Evolutionary conservation across 2,888 invertebrate species (phyloP), one percentile per base, ranked within the genome.

Genomic region (Andrena dorsata): DNA sequence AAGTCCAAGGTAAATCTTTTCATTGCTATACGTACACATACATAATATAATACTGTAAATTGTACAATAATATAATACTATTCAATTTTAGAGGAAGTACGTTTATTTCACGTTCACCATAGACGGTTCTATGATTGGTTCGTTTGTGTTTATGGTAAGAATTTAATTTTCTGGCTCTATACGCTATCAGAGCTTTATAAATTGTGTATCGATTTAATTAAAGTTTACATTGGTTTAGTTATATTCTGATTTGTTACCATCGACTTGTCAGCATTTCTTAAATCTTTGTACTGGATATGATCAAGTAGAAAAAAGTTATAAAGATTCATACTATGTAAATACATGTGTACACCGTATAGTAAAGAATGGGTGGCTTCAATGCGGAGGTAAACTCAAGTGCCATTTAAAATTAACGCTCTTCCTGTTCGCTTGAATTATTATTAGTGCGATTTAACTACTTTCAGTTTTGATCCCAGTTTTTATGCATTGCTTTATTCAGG

Each of bases 361-460:
- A 16, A 95, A 95, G 88, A 95, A 95, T 83, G 95, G 96, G 69
- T 97, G 97, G 97, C 95, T 97, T 49, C 97, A 97, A 91, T 95
- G 96, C 74, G 97, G 97, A 41, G 94, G 94, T 94, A 89, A 86
- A 82, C n/a, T 65, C 0, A 28, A 56, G 28, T n/a, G 1, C 35
- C 16, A 16, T 28, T 30, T 28, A 53, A 41, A 30, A 53, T 60
- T 28, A 65, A 16, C 66, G 7, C 10, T 60, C 6, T n/a, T 16
- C 20, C 35, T 28, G 1, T 41, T 58, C 4, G 1, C 23, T 47
- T 26, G 7, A 20, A 13, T 41, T 61, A 47, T 66, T 16, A 16
- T 61, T 7, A n/a, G 2, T 1, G 30, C 8, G 1, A 8, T 49
- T 13, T 35, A 63, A 56, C 10, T 56, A 23, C 1, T 16, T 20